These are phyloP conservation scores for Orientallactaga sibirica DNA, from an alignment of 2,797 vertebrate species.

Conservation along the genomic window DNA sequence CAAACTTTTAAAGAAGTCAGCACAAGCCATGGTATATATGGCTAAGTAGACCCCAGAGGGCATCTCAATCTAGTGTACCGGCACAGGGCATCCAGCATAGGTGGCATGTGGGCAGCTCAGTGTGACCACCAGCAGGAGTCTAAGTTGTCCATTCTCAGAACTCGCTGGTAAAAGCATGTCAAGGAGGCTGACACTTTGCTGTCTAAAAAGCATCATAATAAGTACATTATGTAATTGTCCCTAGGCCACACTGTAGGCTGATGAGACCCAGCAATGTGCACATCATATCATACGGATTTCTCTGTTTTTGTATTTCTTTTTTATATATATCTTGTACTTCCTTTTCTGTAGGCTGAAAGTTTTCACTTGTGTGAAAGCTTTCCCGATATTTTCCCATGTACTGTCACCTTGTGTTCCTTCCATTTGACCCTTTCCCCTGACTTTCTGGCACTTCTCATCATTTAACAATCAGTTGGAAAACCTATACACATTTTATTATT, in stretches of 20 bases:
- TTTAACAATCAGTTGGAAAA: slow-evolving; percentile 61
- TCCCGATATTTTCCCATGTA: slow-evolving; percentile 35
- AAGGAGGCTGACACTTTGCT: too few species aligned
- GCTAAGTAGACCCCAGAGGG: not conserved
- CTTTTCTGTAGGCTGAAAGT: not conserved
- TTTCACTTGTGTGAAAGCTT: slow-evolving; percentile 38
- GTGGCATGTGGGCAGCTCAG: not conserved
- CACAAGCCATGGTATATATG: not conserved
- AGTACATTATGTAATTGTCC: not conserved
- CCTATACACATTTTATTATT: slow-evolving; percentile 64
- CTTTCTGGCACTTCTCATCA: slow-evolving; percentile 36
- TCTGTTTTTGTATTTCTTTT: not conserved
- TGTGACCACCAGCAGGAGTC: not conserved
- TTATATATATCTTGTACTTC: too few species aligned
- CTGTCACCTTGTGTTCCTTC: slow-evolving; percentile 26
- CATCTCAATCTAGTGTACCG: not conserved
- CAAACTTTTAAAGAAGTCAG: not conserved
- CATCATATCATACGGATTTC: not conserved
- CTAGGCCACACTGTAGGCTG: not conserved
- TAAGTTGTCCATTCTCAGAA: too few species aligned
- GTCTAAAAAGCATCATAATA: too few species aligned
- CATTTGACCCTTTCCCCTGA: slow-evolving; percentile 39
- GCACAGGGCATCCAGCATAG: not conserved
- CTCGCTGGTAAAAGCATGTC: too few species aligned
- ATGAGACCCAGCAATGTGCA: not conserved